Evolutionary conservation across 2,888 invertebrate genomes (phyloP).

Genomic region (Doris montereyensis): DNA sequence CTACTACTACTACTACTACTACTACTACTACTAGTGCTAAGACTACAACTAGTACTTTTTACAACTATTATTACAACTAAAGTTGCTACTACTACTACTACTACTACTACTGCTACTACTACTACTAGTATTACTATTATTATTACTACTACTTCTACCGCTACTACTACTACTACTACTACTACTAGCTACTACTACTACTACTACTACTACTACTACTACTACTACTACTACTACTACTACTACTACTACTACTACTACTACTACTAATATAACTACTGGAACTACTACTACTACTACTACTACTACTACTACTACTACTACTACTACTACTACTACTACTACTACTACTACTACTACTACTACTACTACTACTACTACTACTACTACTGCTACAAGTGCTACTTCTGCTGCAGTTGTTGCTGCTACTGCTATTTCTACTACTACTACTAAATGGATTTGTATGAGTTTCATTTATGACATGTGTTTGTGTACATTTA

Average conservation of each 20-base stretch:
- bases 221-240: conserved; percentile 11
- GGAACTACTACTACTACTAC: conserved; percentile 10
- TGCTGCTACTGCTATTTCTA: conserved; percentile 13
- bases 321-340: background rate
- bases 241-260: conserved; percentile 19
- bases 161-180: conserved; percentile 15
- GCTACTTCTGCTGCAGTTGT: conserved; percentile 2
- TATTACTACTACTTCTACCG: conserved; percentile 20
- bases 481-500: too few relatives aligned
- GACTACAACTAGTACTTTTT: too few relatives aligned
- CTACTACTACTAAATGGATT: background rate
- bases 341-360: background rate
- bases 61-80: too few relatives aligned
- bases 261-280: background rate
- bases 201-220: conserved; percentile 7
- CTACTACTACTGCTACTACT: conserved; percentile 17
- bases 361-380: conserved; percentile 1
- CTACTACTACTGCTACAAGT: conserved; percentile 10
- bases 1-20: background rate
- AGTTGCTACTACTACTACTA: background rate
- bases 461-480: background rate
- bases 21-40: too few relatives aligned
- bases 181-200: background rate
- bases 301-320: background rate
- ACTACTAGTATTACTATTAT: background rate